phyloP scores from a whole-genome alignment of 2,797 vertebrate species.

The Darevskia nairensis region DNA sequence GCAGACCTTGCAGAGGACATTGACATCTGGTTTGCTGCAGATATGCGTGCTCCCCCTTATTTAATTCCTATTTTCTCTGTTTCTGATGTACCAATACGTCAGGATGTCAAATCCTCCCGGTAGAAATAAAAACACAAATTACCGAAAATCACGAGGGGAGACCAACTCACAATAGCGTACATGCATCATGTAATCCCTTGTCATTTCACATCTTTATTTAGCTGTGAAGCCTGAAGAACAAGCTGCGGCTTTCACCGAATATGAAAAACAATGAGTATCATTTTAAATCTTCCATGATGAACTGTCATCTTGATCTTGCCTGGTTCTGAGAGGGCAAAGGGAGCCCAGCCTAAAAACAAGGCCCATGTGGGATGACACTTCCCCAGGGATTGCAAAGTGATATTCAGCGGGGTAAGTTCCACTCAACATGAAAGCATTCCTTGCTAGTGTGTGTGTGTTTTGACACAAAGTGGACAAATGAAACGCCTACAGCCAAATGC shows the following conservation, averaged over 20 bases:
- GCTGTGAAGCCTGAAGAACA: constrained; percentile 59
- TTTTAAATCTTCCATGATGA: constrained; percentile 52
- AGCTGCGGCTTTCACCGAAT: constrained; percentile 50
- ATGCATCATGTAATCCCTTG: constrained; percentile 56
- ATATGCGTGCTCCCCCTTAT: constrained; percentile 26
- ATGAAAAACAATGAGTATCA: constrained; percentile 36
- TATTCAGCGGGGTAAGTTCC: constrained; percentile 51
- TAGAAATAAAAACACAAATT: constrained; percentile 58
- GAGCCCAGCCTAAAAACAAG: constrained; percentile 36
- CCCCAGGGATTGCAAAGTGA: constrained; percentile 52
- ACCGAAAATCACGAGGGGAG: constrained; percentile 28
- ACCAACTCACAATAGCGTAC: constrained; percentile 31
- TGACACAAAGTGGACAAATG: constrained; percentile 46
- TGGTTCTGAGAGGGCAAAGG: constrained; percentile 23
- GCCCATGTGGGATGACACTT: constrained; percentile 26
- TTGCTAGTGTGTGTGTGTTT: constrained; percentile 26
- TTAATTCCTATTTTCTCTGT: constrained; percentile 36
- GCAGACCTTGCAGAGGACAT: constrained; percentile 6
- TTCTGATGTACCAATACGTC: constrained; percentile 51
- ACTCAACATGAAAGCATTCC: constrained; percentile 33
- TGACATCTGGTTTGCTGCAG: constrained; percentile 26
- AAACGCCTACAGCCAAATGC: constrained; percentile 35
- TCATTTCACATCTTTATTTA: constrained; percentile 62
- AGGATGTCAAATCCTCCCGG: constrained; percentile 48
- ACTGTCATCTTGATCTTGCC: constrained; percentile 50